A percentile compares a stretch with the other conserved stretches of the same genome.
These are phyloP conservation scores for Misgurnus mizolepis DNA, from an alignment of 2,113 vertebrate species.

Conservation along the genomic window DNA sequence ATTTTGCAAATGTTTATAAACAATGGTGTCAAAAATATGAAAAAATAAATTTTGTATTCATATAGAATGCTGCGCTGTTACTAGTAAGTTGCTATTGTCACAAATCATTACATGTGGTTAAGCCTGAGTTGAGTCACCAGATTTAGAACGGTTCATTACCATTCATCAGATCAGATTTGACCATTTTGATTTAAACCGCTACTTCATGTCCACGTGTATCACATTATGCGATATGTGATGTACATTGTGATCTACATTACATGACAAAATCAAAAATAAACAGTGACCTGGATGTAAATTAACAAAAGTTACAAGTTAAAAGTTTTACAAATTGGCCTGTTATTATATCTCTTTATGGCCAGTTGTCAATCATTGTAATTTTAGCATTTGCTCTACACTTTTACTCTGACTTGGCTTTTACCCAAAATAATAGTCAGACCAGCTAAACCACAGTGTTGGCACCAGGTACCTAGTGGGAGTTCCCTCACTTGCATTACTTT, in stretches of 20 bases:
- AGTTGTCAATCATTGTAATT: constrained; percentile 26
- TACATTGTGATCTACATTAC: neutral
- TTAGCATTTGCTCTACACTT: constrained; percentile 26
- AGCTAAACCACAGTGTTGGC: constrained; percentile 64
- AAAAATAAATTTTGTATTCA: neutral
- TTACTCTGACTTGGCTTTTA: constrained; percentile 50
- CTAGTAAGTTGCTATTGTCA: neutral
- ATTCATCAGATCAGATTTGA: neutral
- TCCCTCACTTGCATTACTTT: neutral
- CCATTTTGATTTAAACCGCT: neutral
- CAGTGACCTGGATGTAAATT: neutral
- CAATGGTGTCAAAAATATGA: too few relatives aligned
- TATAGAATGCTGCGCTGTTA: neutral
- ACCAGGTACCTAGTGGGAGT: constrained; percentile 49
- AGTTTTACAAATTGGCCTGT: constrained; percentile 3
- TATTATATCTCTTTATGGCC: constrained; percentile 15
- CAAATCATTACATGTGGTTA: neutral
- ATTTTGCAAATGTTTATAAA: too few relatives aligned
- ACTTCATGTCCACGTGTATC: neutral
- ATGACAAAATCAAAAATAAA: neutral
- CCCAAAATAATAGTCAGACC: constrained; percentile 61
- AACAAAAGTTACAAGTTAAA: neutral
- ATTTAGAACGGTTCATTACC: neutral
- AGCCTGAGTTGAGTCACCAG: constrained; percentile 12
- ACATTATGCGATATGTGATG: neutral